Evolutionary conservation across 2,888 invertebrate species (phyloP), one percentile per base, ranked within the genome.

Genomic region (Gastracanthus pulcherrimus): DNA sequence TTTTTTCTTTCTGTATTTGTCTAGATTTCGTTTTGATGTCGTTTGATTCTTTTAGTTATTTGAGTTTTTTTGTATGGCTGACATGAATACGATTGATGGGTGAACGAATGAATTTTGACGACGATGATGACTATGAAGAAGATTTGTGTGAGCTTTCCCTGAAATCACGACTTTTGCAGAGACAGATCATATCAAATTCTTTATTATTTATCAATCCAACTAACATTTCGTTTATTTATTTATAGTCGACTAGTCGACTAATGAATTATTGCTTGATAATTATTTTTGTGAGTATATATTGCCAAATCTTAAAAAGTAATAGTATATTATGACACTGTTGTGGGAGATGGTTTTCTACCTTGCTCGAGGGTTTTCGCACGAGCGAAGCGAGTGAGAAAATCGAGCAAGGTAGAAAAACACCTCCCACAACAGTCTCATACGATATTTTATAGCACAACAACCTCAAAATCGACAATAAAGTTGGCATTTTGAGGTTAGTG

Each of bases 31-130:
- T 83, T 76, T 82, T 81, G 78, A 83, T 84, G 82, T 78, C 45
- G 81, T 88, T 86, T 84, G 84, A 88, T 87, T 85, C 78, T 81
- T 80, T 34, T 29, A 19, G 19, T 55, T 19, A 16, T 58, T 38
- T 36, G 6, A 36, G 48, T 48, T 51, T 55, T 58, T 72, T 45
- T 66, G 29, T 48, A 38, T 67, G 71, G 38, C n/a, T 55, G 70
- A 64, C 4, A 23, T 64, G 70, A 75, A 55, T 26, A 55, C n/a
- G 34, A 16, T 51, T 60, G 36, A 76, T 45, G 31, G 26, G 19
- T 9, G n/a, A 36, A 62, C 75, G 58, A 45, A 45, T 48, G 41
- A 26, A 7, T 26, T 16, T n/a, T 69, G 29, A 55, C 38, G 1
- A 38, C 11, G 67, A 41, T 23, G 19, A 70, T 26, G n/a, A n/a